Base-by-base conservation (phyloP, 2,888 invertebrate genomes). In the Oscheius myriophilus region DNA sequence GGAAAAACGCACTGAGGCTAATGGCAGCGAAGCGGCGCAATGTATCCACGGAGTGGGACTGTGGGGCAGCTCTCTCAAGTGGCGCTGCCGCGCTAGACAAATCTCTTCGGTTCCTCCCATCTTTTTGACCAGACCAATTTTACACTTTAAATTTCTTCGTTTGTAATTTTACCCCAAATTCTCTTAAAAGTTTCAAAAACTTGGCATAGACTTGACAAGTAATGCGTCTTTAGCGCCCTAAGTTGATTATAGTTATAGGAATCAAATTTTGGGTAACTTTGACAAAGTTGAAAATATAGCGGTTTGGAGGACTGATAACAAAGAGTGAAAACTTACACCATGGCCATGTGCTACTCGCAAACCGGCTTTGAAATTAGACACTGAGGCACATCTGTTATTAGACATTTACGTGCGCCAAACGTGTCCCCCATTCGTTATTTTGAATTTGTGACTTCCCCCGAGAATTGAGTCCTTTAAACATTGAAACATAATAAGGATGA, bases 51-150 rank as follows among this genome's bases (percentile, higher is more conserved):
- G 33, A 61, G 61, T 61, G 46, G 49, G 61, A 61, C 61, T 61
- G 61, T 61, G 61, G 26, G 61, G 61, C 46, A 61, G 61, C 33
- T 61, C 61, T 59, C 59, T 49, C 46, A 49, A 49, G 61, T 61
- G 59, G 59, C 59, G 61, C 61, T 61, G 61, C 61, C 61, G 61
- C 61, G 61, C 61, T 49, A 61, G 61, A 61, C 61, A 61, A 61
- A 61, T 61, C 49, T 61, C 61, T 46, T 33, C 61, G 61, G 39
- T 46, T 61, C 61, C 61, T 61, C 61, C 61, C 61, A 61, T 61
- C 42, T 57, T 53, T 42, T 54, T 58, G 25, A 49, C 49, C 61
- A 61, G 46, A 33, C 33, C 33, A 33, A 3, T 6, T 9, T 33
- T 6, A 33, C 33, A n/a, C n/a, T n/a, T n/a, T n/a, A n/a, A n/a